phyloP scores from a whole-genome alignment of 2,797 vertebrate genomes.

The Rhincodon typus region DNA sequence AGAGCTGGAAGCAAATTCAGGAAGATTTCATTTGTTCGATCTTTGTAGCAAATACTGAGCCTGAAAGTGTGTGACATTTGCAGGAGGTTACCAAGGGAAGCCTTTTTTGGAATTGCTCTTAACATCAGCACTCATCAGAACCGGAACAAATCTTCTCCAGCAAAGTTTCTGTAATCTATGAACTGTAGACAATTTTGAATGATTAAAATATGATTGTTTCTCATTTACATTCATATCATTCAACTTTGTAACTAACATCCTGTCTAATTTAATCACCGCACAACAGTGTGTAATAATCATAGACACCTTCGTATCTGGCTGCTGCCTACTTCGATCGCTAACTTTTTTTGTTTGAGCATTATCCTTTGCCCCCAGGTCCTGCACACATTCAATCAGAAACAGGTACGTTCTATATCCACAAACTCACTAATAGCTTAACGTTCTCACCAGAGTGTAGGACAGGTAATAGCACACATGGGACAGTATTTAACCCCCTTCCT shows the following conservation, averaged over 20 bases:
- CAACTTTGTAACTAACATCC: not conserved
- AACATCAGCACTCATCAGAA: not conserved
- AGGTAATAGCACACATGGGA: not conserved
- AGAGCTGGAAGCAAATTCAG: not conserved
- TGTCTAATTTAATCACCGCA: not conserved
- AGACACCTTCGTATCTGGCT: not conserved
- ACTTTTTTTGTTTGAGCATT: not conserved
- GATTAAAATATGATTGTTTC: conserved; percentile 6
- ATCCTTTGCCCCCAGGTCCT: not conserved
- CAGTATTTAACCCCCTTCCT: too few species aligned
- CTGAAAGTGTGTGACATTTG: not conserved
- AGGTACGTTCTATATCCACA: not conserved
- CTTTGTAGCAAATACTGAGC: too few species aligned
- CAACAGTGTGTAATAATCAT: not conserved
- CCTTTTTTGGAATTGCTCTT: not conserved
- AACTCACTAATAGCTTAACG: not conserved
- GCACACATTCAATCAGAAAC: not conserved
- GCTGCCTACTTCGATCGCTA: not conserved
- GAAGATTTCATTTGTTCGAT: too few species aligned
- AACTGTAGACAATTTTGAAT: conserved; percentile 6
- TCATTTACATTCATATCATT: not conserved
- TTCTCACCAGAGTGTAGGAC: not conserved
- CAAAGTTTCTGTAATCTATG: not conserved
- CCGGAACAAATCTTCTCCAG: not conserved
- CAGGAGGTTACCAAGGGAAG: not conserved